Percentiles rank a stretch among this genome's conserved stretches.
phyloP scores from a whole-genome alignment of 2,797 vertebrate genomes.

The Margarornis squamiger region DNA sequence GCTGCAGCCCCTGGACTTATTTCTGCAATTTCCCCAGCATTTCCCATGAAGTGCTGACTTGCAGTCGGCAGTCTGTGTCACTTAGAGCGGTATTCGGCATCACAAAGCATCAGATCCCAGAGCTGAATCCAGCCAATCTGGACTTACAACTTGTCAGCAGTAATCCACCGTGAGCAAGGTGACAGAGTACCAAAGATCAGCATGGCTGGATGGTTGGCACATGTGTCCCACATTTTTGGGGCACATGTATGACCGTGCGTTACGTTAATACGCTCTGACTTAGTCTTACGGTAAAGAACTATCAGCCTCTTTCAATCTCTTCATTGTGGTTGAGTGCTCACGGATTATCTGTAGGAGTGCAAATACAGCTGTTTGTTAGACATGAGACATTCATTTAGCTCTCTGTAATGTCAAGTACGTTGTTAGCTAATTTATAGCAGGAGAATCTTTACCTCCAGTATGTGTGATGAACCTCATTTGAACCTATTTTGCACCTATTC shows the following conservation, averaged over 20 bases:
- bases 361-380: conserved; percentile 51
- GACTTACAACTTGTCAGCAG: conserved; percentile 49
- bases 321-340: conserved; percentile 17
- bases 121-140: conserved; percentile 31
- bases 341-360: not conserved
- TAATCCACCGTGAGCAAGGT: conserved; percentile 29
- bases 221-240: conserved; percentile 45
- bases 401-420: not conserved
- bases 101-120: conserved; percentile 9
- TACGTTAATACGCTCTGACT: conserved; percentile 47
- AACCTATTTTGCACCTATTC: not conserved
- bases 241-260: not conserved
- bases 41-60: conserved; percentile 46
- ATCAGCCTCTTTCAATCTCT: conserved; percentile 24
- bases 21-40: conserved; percentile 16
- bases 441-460: not conserved
- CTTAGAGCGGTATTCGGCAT: conserved; percentile 23
- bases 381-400: not conserved
- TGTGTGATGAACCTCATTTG: not conserved
- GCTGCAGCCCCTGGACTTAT: not conserved
- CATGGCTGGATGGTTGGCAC: conserved; percentile 16
- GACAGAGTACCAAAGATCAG: conserved; percentile 39
- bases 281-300: conserved; percentile 6
- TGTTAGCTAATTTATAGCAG: conserved; percentile 1
- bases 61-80: not conserved